Conservation (phyloP, 2,113 vertebrate genomes). For the Salvelinus sp. region DNA sequence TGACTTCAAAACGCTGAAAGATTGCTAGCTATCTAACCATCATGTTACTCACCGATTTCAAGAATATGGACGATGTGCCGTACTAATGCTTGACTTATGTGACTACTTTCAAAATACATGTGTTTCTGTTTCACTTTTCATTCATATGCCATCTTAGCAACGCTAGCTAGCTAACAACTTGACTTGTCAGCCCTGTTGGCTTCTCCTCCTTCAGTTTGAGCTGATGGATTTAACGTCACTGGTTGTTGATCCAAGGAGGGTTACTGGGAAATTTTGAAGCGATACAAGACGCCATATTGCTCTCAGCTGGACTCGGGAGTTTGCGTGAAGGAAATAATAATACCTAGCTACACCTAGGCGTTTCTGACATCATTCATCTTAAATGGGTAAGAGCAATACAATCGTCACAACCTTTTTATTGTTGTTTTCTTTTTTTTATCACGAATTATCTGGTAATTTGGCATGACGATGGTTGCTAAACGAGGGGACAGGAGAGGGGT, state of each 20-base stretch:
- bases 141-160: neutral
- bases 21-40: neutral
- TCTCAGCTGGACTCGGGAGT: slow-evolving; percentile 36
- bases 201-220: neutral
- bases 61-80: neutral
- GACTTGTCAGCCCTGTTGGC: too few relatives aligned
- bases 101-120: neutral
- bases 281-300: slow-evolving; percentile 70
- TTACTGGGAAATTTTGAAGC: slow-evolving; percentile 47
- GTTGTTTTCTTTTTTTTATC: neutral
- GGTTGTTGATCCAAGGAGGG: slow-evolving; percentile 47
- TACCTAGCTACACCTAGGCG: neutral
- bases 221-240: slow-evolving; percentile 34
- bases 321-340: slow-evolving; percentile 19
- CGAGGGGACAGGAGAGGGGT: neutral
- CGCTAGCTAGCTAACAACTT: neutral
- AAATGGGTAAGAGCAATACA: slow-evolving; percentile 1
- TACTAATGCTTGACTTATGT: too few relatives aligned
- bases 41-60: neutral
- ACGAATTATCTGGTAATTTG: neutral
- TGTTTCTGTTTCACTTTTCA: neutral
- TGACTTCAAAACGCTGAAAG: too few relatives aligned
- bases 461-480: neutral
- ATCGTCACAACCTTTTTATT: neutral
- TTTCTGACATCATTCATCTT: neutral